phyloP scores from a whole-genome alignment of 92 coral and sea anemone genomes.

The Paragorgia papillata region DNA sequence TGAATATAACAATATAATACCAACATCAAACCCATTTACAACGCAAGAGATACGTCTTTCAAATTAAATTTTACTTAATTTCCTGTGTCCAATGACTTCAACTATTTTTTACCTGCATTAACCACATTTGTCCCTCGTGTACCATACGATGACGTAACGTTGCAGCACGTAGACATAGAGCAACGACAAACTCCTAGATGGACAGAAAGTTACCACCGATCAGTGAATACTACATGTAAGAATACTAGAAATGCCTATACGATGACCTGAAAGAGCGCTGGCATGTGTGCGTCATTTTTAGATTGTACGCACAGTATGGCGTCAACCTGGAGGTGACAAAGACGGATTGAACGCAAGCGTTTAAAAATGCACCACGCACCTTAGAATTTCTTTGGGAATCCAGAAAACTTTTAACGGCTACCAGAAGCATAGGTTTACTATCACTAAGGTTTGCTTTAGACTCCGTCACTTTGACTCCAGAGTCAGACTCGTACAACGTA shows the following conservation, averaged over 20 bases:
- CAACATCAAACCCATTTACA: too few species aligned
- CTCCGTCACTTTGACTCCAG: conserved; percentile 61
- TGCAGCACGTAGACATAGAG: conserved; percentile 79
- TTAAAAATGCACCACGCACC: too few species aligned
- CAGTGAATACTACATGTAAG: too few species aligned
- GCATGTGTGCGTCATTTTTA: too few species aligned
- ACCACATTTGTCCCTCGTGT: conserved; percentile 83
- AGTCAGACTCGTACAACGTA: conserved; percentile 81
- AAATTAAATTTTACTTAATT: not conserved
- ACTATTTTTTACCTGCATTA: conserved; percentile 87
- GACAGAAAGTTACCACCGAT: too few species aligned
- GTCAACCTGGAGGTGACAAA: too few species aligned
- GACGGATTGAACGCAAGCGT: too few species aligned
- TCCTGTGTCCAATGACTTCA: not conserved
- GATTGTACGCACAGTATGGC: too few species aligned
- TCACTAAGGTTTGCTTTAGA: conserved; percentile 44
- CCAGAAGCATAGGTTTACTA: conserved; percentile 81
- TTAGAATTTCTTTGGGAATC: conserved; percentile 78
- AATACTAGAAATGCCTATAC: too few species aligned
- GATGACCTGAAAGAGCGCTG: too few species aligned
- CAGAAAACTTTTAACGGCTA: conserved; percentile 76
- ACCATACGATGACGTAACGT: conserved; percentile 87
- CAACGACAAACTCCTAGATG: conserved; percentile 81
- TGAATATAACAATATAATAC: conserved; percentile 4
- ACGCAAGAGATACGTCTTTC: too few species aligned